Conservation (phyloP, 2,888 invertebrate species). For the Clitarchus hookeri region DNA sequence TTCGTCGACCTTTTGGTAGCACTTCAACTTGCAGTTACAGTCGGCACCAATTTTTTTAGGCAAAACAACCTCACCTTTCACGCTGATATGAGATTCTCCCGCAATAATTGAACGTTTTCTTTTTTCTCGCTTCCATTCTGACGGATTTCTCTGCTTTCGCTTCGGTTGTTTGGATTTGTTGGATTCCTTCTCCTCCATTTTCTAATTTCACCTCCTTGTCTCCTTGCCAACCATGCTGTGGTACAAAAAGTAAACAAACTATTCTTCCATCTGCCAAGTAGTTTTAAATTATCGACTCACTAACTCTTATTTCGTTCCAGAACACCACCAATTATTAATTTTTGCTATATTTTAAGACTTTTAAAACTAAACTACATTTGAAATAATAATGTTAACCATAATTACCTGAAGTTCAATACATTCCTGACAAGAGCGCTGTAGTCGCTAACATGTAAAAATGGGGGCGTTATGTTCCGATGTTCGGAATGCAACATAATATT, state of each 20-base stretch:
- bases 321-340: neutral
- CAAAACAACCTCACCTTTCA: constrained; percentile 62
- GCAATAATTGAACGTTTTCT: constrained; percentile 62
- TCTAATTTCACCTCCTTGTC: constrained; percentile 33
- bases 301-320: neutral
- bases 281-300: neutral
- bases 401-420: neutral
- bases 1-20: constrained; percentile 60
- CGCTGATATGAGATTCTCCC: constrained; percentile 61
- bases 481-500: constrained; percentile 1
- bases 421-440: neutral
- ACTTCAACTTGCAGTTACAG: constrained; percentile 60
- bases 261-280: neutral
- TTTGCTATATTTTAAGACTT: neutral
- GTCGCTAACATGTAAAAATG: constrained; percentile 8
- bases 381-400: neutral
- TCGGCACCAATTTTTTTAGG: constrained; percentile 61
- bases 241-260: constrained; percentile 21
- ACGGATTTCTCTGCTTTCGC: constrained; percentile 47
- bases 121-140: constrained; percentile 65
- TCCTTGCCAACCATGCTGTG: constrained; percentile 35
- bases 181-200: constrained; percentile 34
- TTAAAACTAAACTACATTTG: neutral
- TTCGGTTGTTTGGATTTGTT: constrained; percentile 38
- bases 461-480: neutral